Conservation (phyloP, 1,140 invertebrate genomes). For the Bradynema listronoti region DNA sequence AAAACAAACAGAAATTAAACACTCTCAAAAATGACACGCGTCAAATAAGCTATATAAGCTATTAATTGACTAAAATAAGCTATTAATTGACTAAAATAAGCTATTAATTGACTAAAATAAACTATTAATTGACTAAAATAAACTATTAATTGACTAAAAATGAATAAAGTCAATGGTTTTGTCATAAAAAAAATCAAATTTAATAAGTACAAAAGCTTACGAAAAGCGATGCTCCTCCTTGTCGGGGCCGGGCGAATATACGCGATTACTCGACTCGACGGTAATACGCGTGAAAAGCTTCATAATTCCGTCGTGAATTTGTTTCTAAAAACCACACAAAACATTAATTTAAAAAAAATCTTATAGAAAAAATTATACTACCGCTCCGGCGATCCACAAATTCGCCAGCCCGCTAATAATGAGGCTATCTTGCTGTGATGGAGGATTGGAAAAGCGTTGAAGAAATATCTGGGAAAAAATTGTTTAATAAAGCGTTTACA, state of each 20-base stretch:
- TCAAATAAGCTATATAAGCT: too few relatives aligned
- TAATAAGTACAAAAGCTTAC: conserved; percentile 26
- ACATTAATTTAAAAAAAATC: conserved; percentile 1
- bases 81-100: too few relatives aligned
- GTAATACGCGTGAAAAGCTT: conserved; percentile 92
- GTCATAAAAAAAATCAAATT: too few relatives aligned
- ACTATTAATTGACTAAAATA: too few relatives aligned
- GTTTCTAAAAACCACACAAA: conserved; percentile 58
- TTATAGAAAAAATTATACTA: conserved; percentile 19
- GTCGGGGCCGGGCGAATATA: conserved; percentile 68
- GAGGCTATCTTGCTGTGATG: conserved; percentile 76
- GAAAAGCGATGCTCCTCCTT: conserved; percentile 61
- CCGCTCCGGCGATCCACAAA: conserved; percentile 74
- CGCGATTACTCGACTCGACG: conserved; percentile 79
- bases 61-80: too few relatives aligned
- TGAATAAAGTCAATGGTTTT: too few relatives aligned
- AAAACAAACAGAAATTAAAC: conserved; percentile 6
- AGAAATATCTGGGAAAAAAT: conserved; percentile 94
- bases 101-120: too few relatives aligned
- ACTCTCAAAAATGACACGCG: neutral
- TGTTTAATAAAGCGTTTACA: conserved; percentile 65
- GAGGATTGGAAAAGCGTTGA: conserved; percentile 82
- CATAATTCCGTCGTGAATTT: conserved; percentile 89
- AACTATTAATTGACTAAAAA: too few relatives aligned
- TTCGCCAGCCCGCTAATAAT: conserved; percentile 94